Base-by-base conservation (phyloP, 2,888 invertebrate species). In the Cristatella mucedo region DNA sequence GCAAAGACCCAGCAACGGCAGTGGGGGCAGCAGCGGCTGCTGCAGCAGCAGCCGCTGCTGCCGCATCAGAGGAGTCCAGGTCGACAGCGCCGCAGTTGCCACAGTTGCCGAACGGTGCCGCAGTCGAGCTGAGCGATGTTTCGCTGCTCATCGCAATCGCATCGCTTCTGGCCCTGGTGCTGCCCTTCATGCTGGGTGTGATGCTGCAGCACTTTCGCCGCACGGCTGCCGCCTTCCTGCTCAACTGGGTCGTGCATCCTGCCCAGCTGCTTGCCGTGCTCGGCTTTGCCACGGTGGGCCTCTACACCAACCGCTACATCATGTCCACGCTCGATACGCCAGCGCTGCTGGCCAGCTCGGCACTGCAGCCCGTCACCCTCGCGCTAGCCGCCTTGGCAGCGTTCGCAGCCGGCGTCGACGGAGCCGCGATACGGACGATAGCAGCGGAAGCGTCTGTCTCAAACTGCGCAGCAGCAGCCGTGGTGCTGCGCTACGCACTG, bases 241-340 rank as follows among this genome's bases (percentile, higher is more conserved):
- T 63, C 18, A 60, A 50, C 40, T 63, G 63, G 63, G 44, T 62
- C 38, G 55, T 60, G 34, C 57, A 61, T 44, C 63, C 63, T 16
- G 51, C 59, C 40, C 49, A 63, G 33, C 54, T 63, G 26, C 53
- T 63, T 24, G 55, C 58, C 36, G 52, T 55, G 40, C 59, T 63
- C 36, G 48, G 63, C 29, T 59, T 59, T 45, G 53, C 59, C 42
- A 63, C 63, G 11, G 50, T 63, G n/a, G 63, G 63, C 38, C 54
- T 63, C 29, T 63, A 63, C 49, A 61, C 61, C 46, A 63, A 63
- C 49, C 57, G 58, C 54, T 63, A 63, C 44, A 54, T 60, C 42
- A 60, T 62, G 46, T 53, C 56, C 40, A 45, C 51, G 29, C 48
- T 58, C 15, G 51, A 57, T 41, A 45, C 45, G 11, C 47, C 47